Base-by-base conservation (phyloP, 2,888 invertebrate species). In the Synergus umbraculus region DNA sequence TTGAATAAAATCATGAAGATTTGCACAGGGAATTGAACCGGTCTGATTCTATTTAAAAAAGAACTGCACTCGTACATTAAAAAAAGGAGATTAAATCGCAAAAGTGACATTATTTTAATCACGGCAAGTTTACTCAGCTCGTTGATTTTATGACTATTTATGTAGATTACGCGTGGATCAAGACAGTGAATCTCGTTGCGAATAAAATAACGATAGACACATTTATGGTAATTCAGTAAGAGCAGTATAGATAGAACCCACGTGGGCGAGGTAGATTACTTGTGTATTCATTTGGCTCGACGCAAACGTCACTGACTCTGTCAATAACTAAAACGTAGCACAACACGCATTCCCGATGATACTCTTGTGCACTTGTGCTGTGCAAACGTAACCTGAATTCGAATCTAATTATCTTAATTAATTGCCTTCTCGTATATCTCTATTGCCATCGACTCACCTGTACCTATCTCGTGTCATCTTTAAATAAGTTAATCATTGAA, bases 81-180 rank as follows among this genome's bases (percentile, higher is more conserved):
- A 22, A 22, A 22, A 22, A 58, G 54, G 60, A 46, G 79, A 81
- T 82, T 76, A 79, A 79, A 81, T 82, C 81, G 79, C 65, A 66
- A 37, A 81, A 79, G 73, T 78, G 82, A 80, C 78, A 83, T 84
- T 80, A 79, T 82, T 85, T 85, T 80, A 86, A 85, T 84, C 82
- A 79, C 83, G 81, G 83, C 80, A 81, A 81, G 83, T 84, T 81
- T 83, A 85, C 81, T 73, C 81, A 81, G 81, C 43, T 83, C 81
- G 83, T 83, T 81, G 82, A 84, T 85, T 87, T 85, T 85, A 84
- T 79, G 85, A 86, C 83, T 86, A 85, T 86, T 86, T 85, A 87
- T 86, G 86, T 78, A 84, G 81, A 86, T 87, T 86, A 82, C 80
- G 81, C 69, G 69, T 76, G 79, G 69, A 64, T 18, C 10, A 4